Percentiles rank a stretch among this genome's conserved stretches.
These are phyloP conservation scores for Trichomalopsis sarcophagae DNA, from an alignment of 1,140 invertebrate species.

Conservation along the genomic window DNA sequence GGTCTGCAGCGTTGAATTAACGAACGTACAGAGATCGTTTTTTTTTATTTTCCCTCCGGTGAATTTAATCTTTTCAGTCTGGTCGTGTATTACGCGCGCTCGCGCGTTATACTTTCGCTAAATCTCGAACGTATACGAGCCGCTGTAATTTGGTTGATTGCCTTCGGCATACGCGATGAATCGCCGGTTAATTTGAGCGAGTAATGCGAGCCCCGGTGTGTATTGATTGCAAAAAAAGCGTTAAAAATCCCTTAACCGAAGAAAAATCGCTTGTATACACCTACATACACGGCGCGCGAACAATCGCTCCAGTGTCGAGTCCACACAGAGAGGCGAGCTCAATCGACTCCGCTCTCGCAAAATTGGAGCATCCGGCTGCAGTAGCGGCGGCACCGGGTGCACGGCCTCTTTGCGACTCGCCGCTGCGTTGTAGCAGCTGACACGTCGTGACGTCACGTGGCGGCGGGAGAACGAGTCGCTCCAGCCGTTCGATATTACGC, in stretches of 20 bases:
- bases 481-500: conserved; percentile 59
- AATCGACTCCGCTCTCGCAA: conserved; percentile 35
- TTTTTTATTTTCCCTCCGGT: neutral
- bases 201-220: too few species aligned
- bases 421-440: conserved; percentile 62
- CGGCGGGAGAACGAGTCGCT: conserved; percentile 45
- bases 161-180: too few species aligned
- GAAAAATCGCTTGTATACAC: neutral
- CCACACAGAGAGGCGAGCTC: conserved; percentile 26
- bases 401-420: conserved; percentile 48
- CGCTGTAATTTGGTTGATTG: too few species aligned
- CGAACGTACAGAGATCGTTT: neutral
- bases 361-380: conserved; percentile 50
- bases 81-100: too few species aligned
- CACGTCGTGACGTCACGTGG: conserved; percentile 66
- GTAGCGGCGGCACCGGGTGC: conserved; percentile 33
- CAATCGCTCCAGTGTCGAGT: neutral
- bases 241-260: neutral
- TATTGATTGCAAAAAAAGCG: neutral
- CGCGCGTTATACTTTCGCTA: too few species aligned
- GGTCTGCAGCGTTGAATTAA: neutral
- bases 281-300: neutral
- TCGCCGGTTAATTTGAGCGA: too few species aligned
- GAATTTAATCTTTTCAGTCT: neutral
- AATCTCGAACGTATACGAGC: too few species aligned